Evolutionary conservation across 2,888 invertebrate species (phyloP).

Genomic region (Chelonus formosanus): DNA sequence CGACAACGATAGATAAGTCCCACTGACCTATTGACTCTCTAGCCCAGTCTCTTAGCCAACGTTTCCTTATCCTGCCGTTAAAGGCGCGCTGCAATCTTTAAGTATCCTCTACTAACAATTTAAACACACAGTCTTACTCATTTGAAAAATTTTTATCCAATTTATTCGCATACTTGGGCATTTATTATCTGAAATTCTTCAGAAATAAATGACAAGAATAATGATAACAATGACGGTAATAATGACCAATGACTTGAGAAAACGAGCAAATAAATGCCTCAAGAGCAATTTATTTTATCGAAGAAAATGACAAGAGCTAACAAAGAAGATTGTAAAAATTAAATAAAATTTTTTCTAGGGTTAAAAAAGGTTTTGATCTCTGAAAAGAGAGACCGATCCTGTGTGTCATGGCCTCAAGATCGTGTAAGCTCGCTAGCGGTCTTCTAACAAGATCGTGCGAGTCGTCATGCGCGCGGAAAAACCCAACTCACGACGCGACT

Average conservation of each 20-base stretch:
- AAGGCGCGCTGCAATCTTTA: constrained; percentile 48
- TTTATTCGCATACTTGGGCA: too few relatives aligned
- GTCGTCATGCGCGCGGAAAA: constrained; percentile 39
- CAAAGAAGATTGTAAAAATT: not conserved
- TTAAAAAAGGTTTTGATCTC: not conserved
- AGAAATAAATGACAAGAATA: not conserved
- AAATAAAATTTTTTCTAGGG: not conserved
- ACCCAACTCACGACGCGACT: constrained; percentile 35
- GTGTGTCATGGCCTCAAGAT: constrained; percentile 29
- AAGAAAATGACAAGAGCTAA: not conserved
- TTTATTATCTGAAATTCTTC: too few relatives aligned
- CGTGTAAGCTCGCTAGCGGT: constrained; percentile 26
- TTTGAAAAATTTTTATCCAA: too few relatives aligned
- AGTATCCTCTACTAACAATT: constrained; percentile 37
- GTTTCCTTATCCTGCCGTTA: constrained; percentile 47
- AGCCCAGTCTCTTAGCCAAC: constrained; percentile 45
- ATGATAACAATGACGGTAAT: not conserved
- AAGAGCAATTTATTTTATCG: not conserved
- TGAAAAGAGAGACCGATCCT: constrained; percentile 12
- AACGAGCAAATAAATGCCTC: not conserved
- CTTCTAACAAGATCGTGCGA: constrained; percentile 35
- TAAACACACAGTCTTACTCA: too few relatives aligned
- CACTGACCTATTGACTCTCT: constrained; percentile 59
- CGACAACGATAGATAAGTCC: constrained; percentile 48
- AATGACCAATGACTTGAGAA: not conserved